These are phyloP conservation scores for Hippoglossus stenolepis DNA, from an alignment of 2,113 vertebrate species.

Conservation along the genomic window DNA sequence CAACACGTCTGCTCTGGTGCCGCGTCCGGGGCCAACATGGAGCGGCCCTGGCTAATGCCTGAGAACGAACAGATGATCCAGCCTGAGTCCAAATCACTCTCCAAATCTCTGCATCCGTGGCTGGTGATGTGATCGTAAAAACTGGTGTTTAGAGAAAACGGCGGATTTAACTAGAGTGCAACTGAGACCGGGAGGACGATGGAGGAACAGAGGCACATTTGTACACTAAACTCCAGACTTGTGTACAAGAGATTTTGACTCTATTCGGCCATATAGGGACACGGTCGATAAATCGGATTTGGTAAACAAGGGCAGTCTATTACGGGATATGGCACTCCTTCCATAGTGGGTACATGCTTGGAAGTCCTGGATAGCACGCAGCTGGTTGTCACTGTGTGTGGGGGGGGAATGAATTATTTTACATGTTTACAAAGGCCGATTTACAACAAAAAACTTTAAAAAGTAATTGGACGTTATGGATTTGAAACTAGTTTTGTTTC, in stretches of 20 bases:
- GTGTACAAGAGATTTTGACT: background rate
- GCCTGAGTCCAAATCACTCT: conserved; percentile 54
- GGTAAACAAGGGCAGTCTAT: background rate
- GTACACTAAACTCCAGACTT: background rate
- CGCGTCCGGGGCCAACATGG: conserved; percentile 32
- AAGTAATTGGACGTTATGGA: background rate
- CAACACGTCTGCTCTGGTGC: conserved; percentile 28
- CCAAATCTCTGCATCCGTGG: conserved; percentile 50
- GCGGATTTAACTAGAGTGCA: background rate
- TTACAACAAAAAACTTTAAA: too few species aligned
- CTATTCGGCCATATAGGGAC: background rate
- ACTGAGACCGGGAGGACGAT: conserved; percentile 9
- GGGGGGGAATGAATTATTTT: too few species aligned
- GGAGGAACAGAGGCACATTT: background rate
- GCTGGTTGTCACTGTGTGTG: background rate
- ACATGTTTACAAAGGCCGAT: too few species aligned
- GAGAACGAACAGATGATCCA: conserved; percentile 58
- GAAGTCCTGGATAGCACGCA: background rate
- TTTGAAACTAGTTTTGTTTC: background rate
- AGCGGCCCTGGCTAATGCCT: conserved; percentile 45
- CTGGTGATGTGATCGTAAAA: conserved; percentile 56
- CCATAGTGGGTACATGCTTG: background rate
- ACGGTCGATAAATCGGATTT: background rate
- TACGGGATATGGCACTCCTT: background rate
- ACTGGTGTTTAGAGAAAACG: conserved; percentile 13